These are phyloP conservation scores for Acanthis flammea DNA, from an alignment of 2,797 vertebrate genomes.

Conservation along the genomic window DNA sequence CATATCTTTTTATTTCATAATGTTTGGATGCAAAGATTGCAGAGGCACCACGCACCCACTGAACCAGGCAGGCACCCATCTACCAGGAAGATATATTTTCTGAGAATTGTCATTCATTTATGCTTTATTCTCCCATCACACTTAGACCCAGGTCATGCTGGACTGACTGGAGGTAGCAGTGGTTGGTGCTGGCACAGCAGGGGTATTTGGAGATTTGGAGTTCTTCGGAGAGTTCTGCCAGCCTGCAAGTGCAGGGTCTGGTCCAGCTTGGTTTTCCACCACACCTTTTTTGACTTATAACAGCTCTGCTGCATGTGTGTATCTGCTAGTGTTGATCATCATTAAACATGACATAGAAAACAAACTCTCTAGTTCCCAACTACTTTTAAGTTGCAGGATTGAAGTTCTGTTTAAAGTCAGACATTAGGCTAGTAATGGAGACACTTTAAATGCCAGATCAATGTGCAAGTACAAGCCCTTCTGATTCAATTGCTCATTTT, in stretches of 20 bases:
- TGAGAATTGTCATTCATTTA: neutral
- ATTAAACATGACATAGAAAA: neutral
- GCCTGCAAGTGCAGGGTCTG: neutral
- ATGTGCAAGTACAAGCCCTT: neutral
- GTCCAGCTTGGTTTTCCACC: neutral
- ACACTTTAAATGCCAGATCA: constrained; percentile 13
- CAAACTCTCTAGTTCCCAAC: neutral
- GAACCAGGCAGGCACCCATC: neutral
- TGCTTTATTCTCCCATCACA: neutral
- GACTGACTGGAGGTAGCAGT: neutral
- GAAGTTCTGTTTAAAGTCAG: constrained; percentile 15
- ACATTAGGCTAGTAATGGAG: neutral
- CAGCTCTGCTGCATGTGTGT: rapidly evolving
- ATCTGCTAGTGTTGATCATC: neutral
- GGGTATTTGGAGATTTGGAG: neutral
- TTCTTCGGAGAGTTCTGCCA: rapidly evolving
- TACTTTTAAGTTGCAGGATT: neutral
- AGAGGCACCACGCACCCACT: rapidly evolving
- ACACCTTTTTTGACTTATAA: neutral
- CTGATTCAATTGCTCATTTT: constrained; percentile 14
- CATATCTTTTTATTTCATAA: rapidly evolving
- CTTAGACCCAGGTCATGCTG: neutral
- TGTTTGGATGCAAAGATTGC: rapidly evolving
- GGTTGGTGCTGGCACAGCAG: neutral
- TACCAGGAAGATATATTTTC: neutral